Evolutionary conservation across 1,140 invertebrate species (phyloP).

Genomic region (Theocolax elegans): DNA sequence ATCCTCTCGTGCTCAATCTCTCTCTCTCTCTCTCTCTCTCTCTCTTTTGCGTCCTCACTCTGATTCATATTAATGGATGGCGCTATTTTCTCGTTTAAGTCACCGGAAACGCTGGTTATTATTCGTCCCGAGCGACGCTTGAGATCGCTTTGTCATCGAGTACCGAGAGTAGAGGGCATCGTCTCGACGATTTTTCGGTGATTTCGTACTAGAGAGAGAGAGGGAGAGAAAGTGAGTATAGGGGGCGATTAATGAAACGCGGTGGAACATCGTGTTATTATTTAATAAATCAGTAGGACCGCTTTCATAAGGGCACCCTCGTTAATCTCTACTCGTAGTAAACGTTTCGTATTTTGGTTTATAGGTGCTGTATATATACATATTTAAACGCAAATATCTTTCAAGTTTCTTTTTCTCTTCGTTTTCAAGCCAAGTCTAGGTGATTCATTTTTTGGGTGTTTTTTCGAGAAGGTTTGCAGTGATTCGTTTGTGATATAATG

Average conservation of each 20-base stretch:
- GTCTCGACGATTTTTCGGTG: conserved; percentile 13
- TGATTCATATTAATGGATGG: conserved; percentile 44
- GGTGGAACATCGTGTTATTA: conserved; percentile 4
- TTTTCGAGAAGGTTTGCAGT: too few species aligned
- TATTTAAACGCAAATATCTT: too few species aligned
- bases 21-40: too few species aligned
- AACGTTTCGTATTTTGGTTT: conserved; percentile 3
- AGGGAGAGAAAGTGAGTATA: neutral
- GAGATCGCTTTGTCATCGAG: conserved; percentile 35
- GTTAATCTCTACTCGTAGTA: conserved; percentile 10
- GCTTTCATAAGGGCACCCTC: conserved; percentile 16
- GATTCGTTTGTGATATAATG: too few species aligned
- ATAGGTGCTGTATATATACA: too few species aligned
- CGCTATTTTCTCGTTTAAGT: conserved; percentile 42
- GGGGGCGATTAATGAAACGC: conserved; percentile 1
- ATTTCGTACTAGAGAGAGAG: neutral
- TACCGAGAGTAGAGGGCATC: neutral
- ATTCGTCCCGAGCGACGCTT: conserved; percentile 18
- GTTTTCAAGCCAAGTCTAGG: too few species aligned
- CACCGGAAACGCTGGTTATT: conserved; percentile 35
- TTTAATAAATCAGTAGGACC: conserved; percentile 27
- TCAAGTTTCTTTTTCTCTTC: too few species aligned
- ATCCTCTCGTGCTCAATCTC: too few species aligned
- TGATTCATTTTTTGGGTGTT: too few species aligned
- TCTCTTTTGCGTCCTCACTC: neutral